phyloP scores from a whole-genome alignment of 2,113 vertebrate species.

The Danio rerio region GRCz12tu NC_133198.1:8010001-8010500 shows the following conservation, averaged over 20 bases:
- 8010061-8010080: slow-evolving; percentile 49
- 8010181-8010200: slow-evolving; percentile 29
- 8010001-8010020: slow-evolving; percentile 38
- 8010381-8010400: slow-evolving; percentile 10
- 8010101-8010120: slow-evolving; percentile 17
- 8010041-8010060: slow-evolving; percentile 1
- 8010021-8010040: slow-evolving; percentile 52
- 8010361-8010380: slow-evolving; percentile 2
- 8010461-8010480: slow-evolving; percentile 22
- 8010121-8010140: neutral
- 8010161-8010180: neutral
- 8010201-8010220: slow-evolving; percentile 9
- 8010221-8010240: slow-evolving; percentile 9
- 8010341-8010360: slow-evolving; percentile 8
- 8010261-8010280: slow-evolving; percentile 3
- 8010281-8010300: slow-evolving; percentile 29
- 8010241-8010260: slow-evolving; percentile 5
- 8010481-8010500: slow-evolving; percentile 16
- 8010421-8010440: slow-evolving; percentile 18
- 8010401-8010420: slow-evolving; percentile 33
- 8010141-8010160: slow-evolving; percentile 10
- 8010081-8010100: slow-evolving; percentile 40
- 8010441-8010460: slow-evolving; percentile 27
- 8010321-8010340: slow-evolving; percentile 37
- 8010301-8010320: slow-evolving; percentile 42